Base-by-base conservation (phyloP, 92 coral and sea anemone species). In the Scolanthus callimorphus region DNA sequence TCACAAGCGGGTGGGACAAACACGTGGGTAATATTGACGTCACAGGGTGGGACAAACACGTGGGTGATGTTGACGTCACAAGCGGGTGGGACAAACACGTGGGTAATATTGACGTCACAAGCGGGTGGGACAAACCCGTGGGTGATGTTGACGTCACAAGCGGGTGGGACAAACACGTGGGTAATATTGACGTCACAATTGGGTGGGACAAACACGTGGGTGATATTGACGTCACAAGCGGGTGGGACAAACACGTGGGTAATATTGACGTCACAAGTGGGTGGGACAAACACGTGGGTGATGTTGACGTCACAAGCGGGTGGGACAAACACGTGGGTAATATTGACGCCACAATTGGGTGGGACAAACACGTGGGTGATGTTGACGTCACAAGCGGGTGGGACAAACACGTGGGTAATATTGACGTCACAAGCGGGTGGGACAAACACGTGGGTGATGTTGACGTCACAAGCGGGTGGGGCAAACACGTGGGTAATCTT, bases 181-280 rank as follows among this genome's bases (percentile, higher is more conserved):
- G 6, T 34, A 15, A 6, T 15, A 15, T 6, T 34, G 41, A 34
- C 41, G 41, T 15, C 15, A 34, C 6, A 34, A 15, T 6, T 34
- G 41, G 41, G 41, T 34, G 41, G 8, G 41, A 15, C 15, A 6
- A 6, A 34, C 41, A 34, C 6, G 41, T 34, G 6, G 41, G 6
- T 34, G 41, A 6, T 15, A 15, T 6, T 34, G 41, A 34, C 41
- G 41, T 15, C 15, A 34, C 6, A 34, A 15, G 41, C 15, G 15
- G 41, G 41, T 34, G 41, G 8, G 41, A 15, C 15, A 34, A 6
- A 34, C 15, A 34, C 6, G 41, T 15, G 6, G 41, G 6, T 34
- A 15, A 6, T 15, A 15, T 6, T 34, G 41, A 34, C 41, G 41
- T 15, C 15, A 34, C 6, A 90, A 94, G 98, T 92, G 44, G 51